Evolutionary conservation across 2,888 invertebrate species (phyloP).

Genomic region (Microctonus brassicae): DNA sequence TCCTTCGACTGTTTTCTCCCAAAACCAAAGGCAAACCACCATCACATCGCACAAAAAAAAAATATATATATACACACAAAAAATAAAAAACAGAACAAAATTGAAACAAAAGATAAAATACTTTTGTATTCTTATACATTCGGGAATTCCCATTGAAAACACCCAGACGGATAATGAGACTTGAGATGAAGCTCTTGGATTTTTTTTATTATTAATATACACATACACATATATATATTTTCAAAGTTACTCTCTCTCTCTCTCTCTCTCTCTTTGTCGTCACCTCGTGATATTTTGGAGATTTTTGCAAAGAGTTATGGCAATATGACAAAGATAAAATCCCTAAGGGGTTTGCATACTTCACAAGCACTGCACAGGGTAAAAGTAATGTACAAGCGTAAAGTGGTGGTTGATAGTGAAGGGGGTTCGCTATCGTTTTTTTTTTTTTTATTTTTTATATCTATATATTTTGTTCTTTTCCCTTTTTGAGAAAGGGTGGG

Average conservation of each 20-base stretch:
- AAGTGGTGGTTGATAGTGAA: background rate
- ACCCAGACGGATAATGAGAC: conserved; percentile 32
- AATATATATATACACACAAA: background rate
- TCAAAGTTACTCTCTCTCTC: conserved; percentile 24
- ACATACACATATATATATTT: background rate
- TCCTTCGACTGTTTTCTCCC: background rate
- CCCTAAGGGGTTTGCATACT: conserved; percentile 17
- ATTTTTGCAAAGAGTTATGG: too few species aligned
- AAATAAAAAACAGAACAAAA: conserved; percentile 25
- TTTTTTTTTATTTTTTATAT: too few species aligned
- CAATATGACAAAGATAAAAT: background rate
- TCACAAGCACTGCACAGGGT: background rate
- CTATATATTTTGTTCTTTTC: too few species aligned
- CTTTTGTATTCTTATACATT: conserved; percentile 24
- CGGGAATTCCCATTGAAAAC: conserved; percentile 32
- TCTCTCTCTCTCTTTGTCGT: too few species aligned
- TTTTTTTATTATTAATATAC: background rate
- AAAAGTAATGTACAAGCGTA: background rate
- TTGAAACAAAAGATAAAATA: conserved; percentile 25
- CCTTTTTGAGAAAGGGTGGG: conserved; percentile 8
- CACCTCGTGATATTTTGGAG: background rate
- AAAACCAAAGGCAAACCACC: background rate
- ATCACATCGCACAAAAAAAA: conserved; percentile 9
- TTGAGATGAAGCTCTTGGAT: conserved; percentile 25
- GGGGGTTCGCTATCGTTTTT: conserved; percentile 1